Base-by-base conservation (phyloP, 2,888 invertebrate genomes). In the Suillia variegata region DNA sequence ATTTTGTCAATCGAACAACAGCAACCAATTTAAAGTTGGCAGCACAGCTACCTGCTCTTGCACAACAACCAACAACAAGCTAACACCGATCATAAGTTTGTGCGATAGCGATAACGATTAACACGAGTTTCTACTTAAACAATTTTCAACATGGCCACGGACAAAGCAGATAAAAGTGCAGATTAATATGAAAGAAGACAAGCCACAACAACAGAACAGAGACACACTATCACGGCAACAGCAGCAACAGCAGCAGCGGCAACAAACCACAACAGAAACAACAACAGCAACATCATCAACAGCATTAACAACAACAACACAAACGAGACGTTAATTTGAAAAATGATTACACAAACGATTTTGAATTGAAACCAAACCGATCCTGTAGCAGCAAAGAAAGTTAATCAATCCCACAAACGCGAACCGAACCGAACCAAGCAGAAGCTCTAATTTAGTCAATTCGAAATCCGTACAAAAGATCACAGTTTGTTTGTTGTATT, bases 41-140 rank as follows among this genome's bases (percentile, higher is more conserved):
- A 42, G 22, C 26, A 31, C 34, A 38, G 38, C 54, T 42, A 42
- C 15, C 42, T 38, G 54, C 54, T 45, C 54, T 59, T 51, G 63
- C 57, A 49, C 57, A 62, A 64, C 67, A 70, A 71, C 68, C 70
- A 62, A 64, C 67, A 70, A 71, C 68, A 70, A 62, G 66, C 65
- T 63, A 68, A 66, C 68, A 73, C 68, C 71, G 73, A 74, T 72
- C 74, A 75, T 74, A 73, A 71, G 73, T 73, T 74, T 72, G 67
- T 73, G 68, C 67, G 74, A 74, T 74, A 75, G 62, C 64, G 68
- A 70, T 70, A 70, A 72, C 73, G 70, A 71, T 68, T 71, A 72
- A 75, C 75, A 75, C 72, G 74, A 69, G 72, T 75, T 75, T 75
- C 71, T 75, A 75, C 75, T 75, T 75, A 75, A 70, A 71, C 68